Percentiles rank a stretch among this genome's conserved stretches.
phyloP scores from a whole-genome alignment of 1,140 invertebrate genomes.

The Phymorhynchus buccinoides region DNA sequence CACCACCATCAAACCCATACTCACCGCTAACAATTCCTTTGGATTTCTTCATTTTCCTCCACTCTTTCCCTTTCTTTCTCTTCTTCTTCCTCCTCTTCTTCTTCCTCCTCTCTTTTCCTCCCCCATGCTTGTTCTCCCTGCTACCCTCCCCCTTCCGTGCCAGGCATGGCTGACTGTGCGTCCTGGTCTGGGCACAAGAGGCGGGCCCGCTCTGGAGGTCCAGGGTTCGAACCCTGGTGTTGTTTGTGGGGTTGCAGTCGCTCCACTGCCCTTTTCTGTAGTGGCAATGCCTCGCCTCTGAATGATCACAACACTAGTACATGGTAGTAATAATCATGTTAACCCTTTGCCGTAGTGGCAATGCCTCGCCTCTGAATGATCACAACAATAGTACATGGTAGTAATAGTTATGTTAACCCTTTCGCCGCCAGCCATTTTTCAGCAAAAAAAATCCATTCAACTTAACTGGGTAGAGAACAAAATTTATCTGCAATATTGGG shows the following conservation, averaged over 20 bases:
- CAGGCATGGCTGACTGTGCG: background rate
- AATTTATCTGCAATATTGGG: constrained; percentile 6
- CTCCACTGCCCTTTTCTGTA: constrained; percentile 22
- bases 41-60: constrained; percentile 26
- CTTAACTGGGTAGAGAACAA: no score
- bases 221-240: background rate
- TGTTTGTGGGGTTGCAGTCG: background rate
- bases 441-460: no score
- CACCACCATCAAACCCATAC: no score
- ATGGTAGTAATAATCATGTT: no score
- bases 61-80: constrained; percentile 23
- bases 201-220: constrained; percentile 6
- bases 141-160: background rate
- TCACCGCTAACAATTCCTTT: constrained; percentile 5
- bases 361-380: background rate
- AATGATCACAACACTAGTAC: no score
- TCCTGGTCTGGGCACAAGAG: background rate
- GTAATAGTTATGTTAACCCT: no score
- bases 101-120: background rate
- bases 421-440: no score
- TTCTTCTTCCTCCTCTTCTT: constrained; percentile 29
- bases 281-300: background rate
- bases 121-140: background rate
- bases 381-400: no score
- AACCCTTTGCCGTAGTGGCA: constrained; percentile 24